Evolutionary conservation across 1,140 invertebrate species (phyloP), one percentile per base, ranked within the genome.

Genomic region (Drosophila grimshawi): DNA sequence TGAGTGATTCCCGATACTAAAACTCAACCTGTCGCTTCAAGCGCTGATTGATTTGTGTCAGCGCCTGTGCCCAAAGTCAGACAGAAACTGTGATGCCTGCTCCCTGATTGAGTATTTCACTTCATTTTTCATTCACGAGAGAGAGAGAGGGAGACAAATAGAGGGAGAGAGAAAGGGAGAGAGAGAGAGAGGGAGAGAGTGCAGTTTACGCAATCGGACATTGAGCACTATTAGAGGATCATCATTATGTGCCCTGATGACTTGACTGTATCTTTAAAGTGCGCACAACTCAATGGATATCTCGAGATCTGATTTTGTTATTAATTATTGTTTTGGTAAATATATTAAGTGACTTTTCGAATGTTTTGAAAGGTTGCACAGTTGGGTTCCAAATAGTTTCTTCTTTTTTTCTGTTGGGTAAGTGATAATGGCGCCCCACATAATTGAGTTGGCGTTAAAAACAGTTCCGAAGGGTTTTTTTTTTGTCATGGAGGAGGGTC

Each of bases 21-120:
- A 43, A 43, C 39, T 43, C 41, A n/a, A 43, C 41, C 41, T 48
- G 45, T 35, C 29, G 48, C 41, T 59, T 37, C 7, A 2, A 2
- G 35, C 5, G 5, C 39, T 76, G 76, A 79, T 79, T 76, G 76
- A 79, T 79, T 79, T 79, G 72, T 79, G 72, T 79, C 76, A 75
- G 71, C 76, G 71, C 66, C 76, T 73, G 55, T 37, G 29, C 8
- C 32, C 55, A 11, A 6, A 27, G 33, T 11, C 39, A 63, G 56
- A 52, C 46, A 65, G 11, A 65, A 46, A 35, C 48, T 32, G 30
- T 32, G 60, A 72, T 74, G 63, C 72, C 71, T 60, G 39, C 53
- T 33, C 46, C 59, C 61, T 56, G 68, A 65, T 76, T 76, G 61
- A 71, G 51, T 53, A 7, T 37, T 35, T n/a, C 11, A 43, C 27